Evolutionary conservation across 2,797 vertebrate species (phyloP).

Genomic region (Balearica regulorum): DNA sequence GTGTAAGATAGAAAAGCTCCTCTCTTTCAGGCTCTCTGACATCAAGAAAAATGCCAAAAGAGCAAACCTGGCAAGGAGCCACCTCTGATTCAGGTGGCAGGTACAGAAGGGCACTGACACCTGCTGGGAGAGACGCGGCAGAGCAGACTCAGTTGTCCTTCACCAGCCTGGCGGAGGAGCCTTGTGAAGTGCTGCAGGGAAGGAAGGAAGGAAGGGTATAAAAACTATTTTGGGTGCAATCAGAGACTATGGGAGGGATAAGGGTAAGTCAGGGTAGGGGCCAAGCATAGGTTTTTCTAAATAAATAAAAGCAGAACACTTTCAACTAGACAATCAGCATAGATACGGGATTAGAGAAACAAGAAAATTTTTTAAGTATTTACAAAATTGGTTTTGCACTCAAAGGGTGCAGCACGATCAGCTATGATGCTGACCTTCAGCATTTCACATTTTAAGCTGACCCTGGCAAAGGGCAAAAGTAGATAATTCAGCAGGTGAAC

Average conservation of each 20-base stretch:
- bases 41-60: not conserved
- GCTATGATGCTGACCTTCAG: not conserved
- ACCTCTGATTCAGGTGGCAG: not conserved
- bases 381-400: not conserved
- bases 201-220: not conserved
- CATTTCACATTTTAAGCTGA: not conserved
- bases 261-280: not conserved
- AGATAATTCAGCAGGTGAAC: not conserved
- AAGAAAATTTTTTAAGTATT: not conserved
- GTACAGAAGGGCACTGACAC: slow-evolving; percentile 33
- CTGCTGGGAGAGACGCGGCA: not conserved
- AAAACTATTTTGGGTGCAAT: not conserved
- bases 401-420: not conserved
- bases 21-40: not conserved
- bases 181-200: not conserved
- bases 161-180: not conserved
- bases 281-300: not conserved
- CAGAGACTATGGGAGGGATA: not conserved
- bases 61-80: not conserved
- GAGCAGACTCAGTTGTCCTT: not conserved
- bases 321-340: not conserved
- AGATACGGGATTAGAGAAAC: not conserved
- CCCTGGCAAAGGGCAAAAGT: not conserved
- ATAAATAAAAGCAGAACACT: not conserved
- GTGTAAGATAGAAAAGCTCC: not conserved